Conservation (phyloP, 1,140 invertebrate species). For the Micrasema minimum region DNA sequence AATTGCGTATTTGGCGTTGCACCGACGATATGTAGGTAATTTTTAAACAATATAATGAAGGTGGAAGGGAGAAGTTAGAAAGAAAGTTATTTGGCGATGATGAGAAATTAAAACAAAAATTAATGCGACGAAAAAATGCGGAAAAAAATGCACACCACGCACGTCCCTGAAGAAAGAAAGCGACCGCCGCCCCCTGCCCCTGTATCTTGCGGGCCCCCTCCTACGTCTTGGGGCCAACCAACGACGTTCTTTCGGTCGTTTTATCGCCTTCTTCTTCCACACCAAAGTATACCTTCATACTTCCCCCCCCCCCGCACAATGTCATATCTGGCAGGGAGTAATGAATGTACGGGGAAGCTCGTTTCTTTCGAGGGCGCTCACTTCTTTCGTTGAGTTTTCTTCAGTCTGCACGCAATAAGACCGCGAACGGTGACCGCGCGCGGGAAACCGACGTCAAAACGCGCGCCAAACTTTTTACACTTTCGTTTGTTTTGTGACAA, state of each 20-base stretch:
- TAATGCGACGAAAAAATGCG: too few species aligned
- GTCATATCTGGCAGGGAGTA: conserved; percentile 46
- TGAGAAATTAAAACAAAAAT: too few species aligned
- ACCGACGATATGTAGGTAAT: too few species aligned
- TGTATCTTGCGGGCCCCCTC: conserved; percentile 41
- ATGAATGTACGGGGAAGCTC: conserved; percentile 52
- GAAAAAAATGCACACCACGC: conserved; percentile 18
- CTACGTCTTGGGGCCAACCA: conserved; percentile 54
- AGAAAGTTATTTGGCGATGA: too few species aligned
- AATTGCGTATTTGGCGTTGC: too few species aligned
- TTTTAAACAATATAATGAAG: too few species aligned
- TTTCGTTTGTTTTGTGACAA: neutral
- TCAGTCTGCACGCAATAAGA: conserved; percentile 36
- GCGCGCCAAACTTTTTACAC: conserved; percentile 31
- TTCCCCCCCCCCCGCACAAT: conserved; percentile 35
- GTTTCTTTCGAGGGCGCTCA: conserved; percentile 49
- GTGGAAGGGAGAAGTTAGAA: too few species aligned
- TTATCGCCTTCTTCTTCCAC: conserved; percentile 55
- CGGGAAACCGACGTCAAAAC: conserved; percentile 18
- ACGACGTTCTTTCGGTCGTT: conserved; percentile 55
- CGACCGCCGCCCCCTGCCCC: conserved; percentile 49
- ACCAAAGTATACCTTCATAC: conserved; percentile 50
- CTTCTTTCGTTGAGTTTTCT: conserved; percentile 47
- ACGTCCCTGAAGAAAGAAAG: conserved; percentile 49
- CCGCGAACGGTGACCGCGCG: conserved; percentile 29